Evolutionary conservation across 2,797 vertebrate species (phyloP).

Genomic region (Lacerta viridis): DNA sequence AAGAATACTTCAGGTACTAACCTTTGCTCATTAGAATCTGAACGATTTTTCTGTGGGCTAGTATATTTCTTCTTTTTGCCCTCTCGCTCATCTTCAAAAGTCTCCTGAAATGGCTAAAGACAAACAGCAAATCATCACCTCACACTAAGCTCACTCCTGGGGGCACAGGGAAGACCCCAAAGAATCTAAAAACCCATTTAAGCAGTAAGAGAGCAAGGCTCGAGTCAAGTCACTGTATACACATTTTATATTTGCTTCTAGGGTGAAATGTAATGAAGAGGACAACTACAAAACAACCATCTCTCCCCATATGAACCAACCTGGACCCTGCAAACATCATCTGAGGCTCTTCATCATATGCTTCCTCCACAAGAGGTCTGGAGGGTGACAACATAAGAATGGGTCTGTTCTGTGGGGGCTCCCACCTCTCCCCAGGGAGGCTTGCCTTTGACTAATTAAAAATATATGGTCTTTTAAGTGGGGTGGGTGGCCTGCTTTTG

Average conservation of each 20-base stretch:
- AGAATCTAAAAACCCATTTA: not conserved
- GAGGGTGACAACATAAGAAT: too few species aligned
- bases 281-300: too few species aligned
- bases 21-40: conserved; percentile 93
- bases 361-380: too few species aligned
- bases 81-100: conserved; percentile 91
- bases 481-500: too few species aligned
- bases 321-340: too few species aligned
- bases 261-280: not conserved
- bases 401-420: too few species aligned
- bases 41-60: conserved; percentile 91
- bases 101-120: conserved; percentile 81
- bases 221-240: not conserved
- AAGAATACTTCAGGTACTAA: conserved; percentile 68
- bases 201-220: not conserved
- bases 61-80: conserved; percentile 89
- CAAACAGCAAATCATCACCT: conserved; percentile 33
- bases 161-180: not conserved
- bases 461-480: too few species aligned
- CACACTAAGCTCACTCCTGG: not conserved
- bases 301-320: too few species aligned
- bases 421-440: too few species aligned
- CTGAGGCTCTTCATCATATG: too few species aligned
- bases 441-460: too few species aligned
- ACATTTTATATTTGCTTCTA: not conserved